Conservation (phyloP, 2,113 vertebrate species). For the Sigmodon hispidus region DNA sequence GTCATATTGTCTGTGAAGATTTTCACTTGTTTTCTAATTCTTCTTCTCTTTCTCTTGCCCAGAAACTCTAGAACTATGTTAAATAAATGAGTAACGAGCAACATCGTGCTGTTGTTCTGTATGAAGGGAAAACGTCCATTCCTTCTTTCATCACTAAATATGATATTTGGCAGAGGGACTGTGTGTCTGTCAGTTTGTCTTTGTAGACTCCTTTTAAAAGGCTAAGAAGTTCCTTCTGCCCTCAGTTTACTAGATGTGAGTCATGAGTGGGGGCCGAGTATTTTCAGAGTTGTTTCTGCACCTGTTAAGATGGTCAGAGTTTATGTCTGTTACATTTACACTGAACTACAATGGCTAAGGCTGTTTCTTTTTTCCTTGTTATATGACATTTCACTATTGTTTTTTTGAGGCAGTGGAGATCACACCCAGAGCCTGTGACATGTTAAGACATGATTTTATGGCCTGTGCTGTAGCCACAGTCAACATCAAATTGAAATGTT, state of each 20-base stretch:
- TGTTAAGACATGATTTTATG: not conserved
- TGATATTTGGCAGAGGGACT: too few species aligned
- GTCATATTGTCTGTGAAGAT: not conserved
- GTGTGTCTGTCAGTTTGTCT: not conserved
- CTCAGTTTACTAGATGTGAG: not conserved
- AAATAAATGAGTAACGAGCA: not conserved
- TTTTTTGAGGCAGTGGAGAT: not conserved
- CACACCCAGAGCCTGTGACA: not conserved
- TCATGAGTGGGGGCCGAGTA: not conserved
- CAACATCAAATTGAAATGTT: not conserved
- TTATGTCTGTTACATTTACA: not conserved
- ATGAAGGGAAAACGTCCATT: not conserved
- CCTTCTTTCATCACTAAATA: not conserved
- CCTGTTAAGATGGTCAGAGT: not conserved
- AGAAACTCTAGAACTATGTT: not conserved
- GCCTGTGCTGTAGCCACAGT: not conserved
- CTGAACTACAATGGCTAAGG: not conserved
- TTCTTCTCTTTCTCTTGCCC: not conserved
- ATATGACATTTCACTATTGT: not conserved
- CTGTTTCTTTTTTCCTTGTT: not conserved
- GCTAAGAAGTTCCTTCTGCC: not conserved
- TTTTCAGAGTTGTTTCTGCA: not conserved
- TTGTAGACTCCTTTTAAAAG: not conserved
- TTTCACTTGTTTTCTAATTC: not conserved
- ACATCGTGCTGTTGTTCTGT: not conserved